These are phyloP conservation scores for Eupeodes latifasciatus DNA, from an alignment of 2,888 invertebrate genomes.

Conservation along the genomic window DNA sequence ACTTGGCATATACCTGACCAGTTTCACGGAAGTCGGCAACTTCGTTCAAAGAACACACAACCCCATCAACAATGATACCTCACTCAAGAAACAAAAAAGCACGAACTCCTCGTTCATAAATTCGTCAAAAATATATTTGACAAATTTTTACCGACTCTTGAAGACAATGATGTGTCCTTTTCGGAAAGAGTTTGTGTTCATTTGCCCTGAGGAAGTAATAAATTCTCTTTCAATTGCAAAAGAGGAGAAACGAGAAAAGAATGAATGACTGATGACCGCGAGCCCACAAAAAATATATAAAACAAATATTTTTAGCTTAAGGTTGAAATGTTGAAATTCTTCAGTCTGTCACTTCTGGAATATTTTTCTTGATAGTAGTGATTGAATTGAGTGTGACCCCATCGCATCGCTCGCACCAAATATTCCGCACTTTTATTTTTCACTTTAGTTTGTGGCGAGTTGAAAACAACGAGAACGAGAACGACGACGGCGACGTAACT, in stretches of 20 bases:
- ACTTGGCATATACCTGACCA: not conserved
- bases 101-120: slow-evolving; percentile 69
- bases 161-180: slow-evolving; percentile 23
- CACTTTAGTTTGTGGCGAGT: not conserved
- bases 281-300: slow-evolving; percentile 23
- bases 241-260: slow-evolving; percentile 18
- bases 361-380: slow-evolving; percentile 7
- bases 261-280: slow-evolving; percentile 58
- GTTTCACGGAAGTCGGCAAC: slow-evolving; percentile 49
- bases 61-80: slow-evolving; percentile 4
- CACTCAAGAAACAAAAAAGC: not conserved
- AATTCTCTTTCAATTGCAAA: slow-evolving; percentile 33
- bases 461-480: slow-evolving; percentile 9
- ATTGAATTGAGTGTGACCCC: slow-evolving; percentile 40
- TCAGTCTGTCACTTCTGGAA: slow-evolving; percentile 25
- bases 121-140: slow-evolving; percentile 75
- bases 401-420: slow-evolving; percentile 9
- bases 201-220: slow-evolving; percentile 64
- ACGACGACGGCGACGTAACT: not conserved
- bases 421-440: slow-evolving; percentile 28
- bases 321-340: slow-evolving; percentile 3
- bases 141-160: slow-evolving; percentile 73
- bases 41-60: slow-evolving; percentile 34
- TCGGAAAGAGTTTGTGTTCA: slow-evolving; percentile 21
- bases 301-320: not conserved